These are phyloP conservation scores for Cataglyphis cursor DNA, from an alignment of 2,888 invertebrate genomes.

Conservation along the genomic window DNA sequence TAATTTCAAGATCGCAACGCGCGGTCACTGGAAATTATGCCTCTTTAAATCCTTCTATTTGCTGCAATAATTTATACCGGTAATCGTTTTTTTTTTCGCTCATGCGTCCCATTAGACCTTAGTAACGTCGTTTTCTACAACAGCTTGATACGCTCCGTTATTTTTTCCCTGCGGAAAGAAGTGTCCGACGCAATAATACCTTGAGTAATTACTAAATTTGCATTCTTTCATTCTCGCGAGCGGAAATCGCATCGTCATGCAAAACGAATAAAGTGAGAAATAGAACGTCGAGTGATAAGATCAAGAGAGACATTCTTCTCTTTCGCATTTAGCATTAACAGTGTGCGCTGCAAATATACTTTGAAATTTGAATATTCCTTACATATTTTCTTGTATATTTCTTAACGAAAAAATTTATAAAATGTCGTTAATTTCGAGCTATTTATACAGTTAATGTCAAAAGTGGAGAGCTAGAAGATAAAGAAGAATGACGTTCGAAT, in stretches of 20 bases:
- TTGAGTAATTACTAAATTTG: slow-evolving; percentile 46
- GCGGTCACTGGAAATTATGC: slow-evolving; percentile 20
- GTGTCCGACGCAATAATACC: slow-evolving; percentile 19
- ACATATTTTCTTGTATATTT: neutral
- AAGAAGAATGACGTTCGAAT: neutral
- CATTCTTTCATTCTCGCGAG: slow-evolving; percentile 32
- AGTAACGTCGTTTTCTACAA: neutral
- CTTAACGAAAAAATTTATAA: neutral
- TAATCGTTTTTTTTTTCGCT: slow-evolving; percentile 26
- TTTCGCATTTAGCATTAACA: neutral
- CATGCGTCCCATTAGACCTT: neutral
- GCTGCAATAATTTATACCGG: neutral
- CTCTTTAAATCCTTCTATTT: slow-evolving; percentile 12
- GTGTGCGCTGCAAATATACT: neutral
- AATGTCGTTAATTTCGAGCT: neutral
- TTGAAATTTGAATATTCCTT: neutral
- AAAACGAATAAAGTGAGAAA: slow-evolving; percentile 28
- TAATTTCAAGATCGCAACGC: slow-evolving; percentile 20
- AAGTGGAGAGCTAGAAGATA: neutral
- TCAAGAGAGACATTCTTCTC: slow-evolving; percentile 28
- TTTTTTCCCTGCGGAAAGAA: slow-evolving; percentile 4
- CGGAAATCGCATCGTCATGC: slow-evolving; percentile 41
- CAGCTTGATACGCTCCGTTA: slow-evolving; percentile 18
- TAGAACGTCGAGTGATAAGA: slow-evolving; percentile 19
- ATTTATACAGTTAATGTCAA: neutral